These are phyloP conservation scores for Drosophila bifasciata DNA, from an alignment of 1,140 invertebrate species.

Conservation along the genomic window DNA sequence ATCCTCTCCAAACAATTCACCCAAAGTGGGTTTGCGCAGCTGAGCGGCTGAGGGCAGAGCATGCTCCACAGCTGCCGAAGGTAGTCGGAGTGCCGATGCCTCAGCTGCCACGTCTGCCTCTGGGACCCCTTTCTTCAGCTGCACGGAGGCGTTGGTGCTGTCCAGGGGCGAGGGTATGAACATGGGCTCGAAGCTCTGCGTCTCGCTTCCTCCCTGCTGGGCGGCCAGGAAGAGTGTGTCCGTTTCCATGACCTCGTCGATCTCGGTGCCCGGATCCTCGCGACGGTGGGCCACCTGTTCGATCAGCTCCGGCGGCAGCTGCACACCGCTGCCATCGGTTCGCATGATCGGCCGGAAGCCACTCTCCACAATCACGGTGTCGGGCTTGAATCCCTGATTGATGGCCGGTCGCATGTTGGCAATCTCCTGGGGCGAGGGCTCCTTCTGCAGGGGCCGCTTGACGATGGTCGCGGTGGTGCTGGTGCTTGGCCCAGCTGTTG, in stretches of 20 bases:
- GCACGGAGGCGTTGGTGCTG: conserved; percentile 84
- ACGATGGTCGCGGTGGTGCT: conserved; percentile 31
- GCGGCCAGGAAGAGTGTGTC: conserved; percentile 77
- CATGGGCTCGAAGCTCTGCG: conserved; percentile 89
- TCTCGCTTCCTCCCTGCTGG: conserved; percentile 84
- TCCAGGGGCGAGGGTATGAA: conserved; percentile 89
- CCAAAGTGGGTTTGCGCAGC: conserved; percentile 76
- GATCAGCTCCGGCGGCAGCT: conserved; percentile 84
- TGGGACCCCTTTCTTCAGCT: conserved; percentile 70
- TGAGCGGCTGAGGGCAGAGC: conserved; percentile 50
- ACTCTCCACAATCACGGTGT: conserved; percentile 91
- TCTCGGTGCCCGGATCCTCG: conserved; percentile 85
- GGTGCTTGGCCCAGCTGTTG: conserved; percentile 12
- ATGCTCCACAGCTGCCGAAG: conserved; percentile 58
- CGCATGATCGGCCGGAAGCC: conserved; percentile 93
- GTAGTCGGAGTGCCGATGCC: conserved; percentile 53
- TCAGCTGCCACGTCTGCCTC: neutral
- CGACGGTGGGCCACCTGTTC: conserved; percentile 85
- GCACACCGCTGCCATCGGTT: conserved; percentile 83
- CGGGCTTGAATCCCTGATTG: conserved; percentile 91
- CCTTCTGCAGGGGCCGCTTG: conserved; percentile 79
- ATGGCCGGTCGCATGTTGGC: conserved; percentile 85
- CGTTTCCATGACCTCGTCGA: conserved; percentile 84
- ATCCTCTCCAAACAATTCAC: conserved; percentile 48
- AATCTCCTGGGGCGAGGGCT: conserved; percentile 85